Evolutionary conservation across 2,797 vertebrate genomes (phyloP), one percentile per base, ranked within the genome.

Genomic region (Threskiornis aethiopicus): DNA sequence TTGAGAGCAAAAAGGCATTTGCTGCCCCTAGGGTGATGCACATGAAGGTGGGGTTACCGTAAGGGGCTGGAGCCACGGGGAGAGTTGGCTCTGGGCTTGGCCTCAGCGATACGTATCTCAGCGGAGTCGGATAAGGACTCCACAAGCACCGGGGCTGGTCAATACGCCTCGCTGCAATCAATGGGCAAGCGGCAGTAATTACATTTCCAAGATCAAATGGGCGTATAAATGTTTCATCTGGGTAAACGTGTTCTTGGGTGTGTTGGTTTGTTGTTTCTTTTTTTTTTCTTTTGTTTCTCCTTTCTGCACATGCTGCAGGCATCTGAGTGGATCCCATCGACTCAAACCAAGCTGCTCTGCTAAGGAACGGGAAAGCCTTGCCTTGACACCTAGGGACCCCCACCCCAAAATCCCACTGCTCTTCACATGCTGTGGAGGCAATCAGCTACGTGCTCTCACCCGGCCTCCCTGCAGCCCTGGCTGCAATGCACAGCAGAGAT

Each of bases 181-280:
- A 96, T 96, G 94, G 79, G 65, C 28, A 29, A 92, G 84, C 33
- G 10, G 91, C 71, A 87, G 95, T 96, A 95, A 96, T 95, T 96
- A 95, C 94, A 94, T 93, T 94, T 93, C 95, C 91, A 61, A 87
- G 94, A 96, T 97, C 96, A 95, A 95, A 96, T 91, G 94, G 91
- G 47, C 66, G 87, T 57, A 96, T 96, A 90, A 96, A 95, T 93
- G 96, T 96, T 96, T 95, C 80, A 95, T 95, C 94, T 79, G 62
- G 46, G 70, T 59, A 78, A 95, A 94, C 35, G 16, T 90, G 88
- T 54, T 28, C 33, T 75, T 41, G 46, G 52, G 17, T 28, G 28
- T 78, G 37, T 28, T 79, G 52, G 20, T 19, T 75, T 41, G 16
- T 17, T 71, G 41, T 1, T 5, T 3, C 5, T 9, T 44, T 37